Evolutionary conservation across 2,888 invertebrate genomes (phyloP).

Genomic region (Eustalomyia histrio): DNA sequence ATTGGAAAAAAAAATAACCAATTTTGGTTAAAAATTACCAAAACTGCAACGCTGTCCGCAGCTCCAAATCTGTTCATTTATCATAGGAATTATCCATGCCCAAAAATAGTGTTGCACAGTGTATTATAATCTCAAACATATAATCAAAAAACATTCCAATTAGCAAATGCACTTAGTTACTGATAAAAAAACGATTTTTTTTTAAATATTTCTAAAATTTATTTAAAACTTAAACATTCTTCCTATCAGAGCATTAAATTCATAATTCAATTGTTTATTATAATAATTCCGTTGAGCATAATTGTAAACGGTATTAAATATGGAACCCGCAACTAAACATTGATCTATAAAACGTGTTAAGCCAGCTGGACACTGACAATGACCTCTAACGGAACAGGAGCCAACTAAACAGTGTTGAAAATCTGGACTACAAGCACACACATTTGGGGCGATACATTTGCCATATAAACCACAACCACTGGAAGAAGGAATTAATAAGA

Average conservation of each 20-base stretch:
- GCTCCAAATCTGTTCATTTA: no score
- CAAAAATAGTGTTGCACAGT: no score
- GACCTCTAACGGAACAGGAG: conserved; percentile 70
- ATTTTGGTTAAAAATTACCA: no score
- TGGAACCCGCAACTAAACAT: conserved; percentile 67
- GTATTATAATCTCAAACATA: no score
- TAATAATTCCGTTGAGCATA: conserved; percentile 66
- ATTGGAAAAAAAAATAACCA: no score
- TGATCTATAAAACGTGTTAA: conserved; percentile 71
- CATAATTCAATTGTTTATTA: conserved; percentile 69
- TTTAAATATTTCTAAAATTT: background rate
- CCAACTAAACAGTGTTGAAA: conserved; percentile 72
- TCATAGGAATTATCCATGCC: no score
- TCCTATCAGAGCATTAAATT: conserved; percentile 75
- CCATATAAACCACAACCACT: conserved; percentile 76
- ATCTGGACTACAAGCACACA: conserved; percentile 76
- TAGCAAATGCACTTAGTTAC: background rate
- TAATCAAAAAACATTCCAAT: no score
- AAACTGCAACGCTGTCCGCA: no score
- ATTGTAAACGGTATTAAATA: conserved; percentile 66
- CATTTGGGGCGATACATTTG: conserved; percentile 74
- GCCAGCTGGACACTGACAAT: conserved; percentile 71
- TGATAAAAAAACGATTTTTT: background rate
- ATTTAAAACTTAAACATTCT: conserved; percentile 67
- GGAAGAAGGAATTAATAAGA: conserved; percentile 5